Evolutionary conservation across 2,888 invertebrate genomes (phyloP), one percentile per base, ranked within the genome.

Genomic region (Kryphioiulus occultus): DNA sequence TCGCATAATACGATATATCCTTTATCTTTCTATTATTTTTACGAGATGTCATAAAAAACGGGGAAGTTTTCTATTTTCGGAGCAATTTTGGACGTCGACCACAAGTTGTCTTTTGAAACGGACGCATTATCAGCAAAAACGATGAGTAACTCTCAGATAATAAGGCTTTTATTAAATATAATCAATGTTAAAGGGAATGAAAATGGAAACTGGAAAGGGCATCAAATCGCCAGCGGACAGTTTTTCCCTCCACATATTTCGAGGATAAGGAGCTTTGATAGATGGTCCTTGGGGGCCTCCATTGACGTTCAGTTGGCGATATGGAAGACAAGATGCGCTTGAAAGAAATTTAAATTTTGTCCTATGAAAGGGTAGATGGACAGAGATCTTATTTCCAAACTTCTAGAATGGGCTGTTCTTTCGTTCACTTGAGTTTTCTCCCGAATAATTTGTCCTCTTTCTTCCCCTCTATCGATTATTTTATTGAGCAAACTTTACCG

Each of bases 151-250:
- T 68, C 68, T 26, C 26, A 26, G 68, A 68, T 68, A 68, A 68
- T 68, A 68, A 68, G 68, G 68, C 68, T 26, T n/a, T 68, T 68
- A 68, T 68, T 68, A 68, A 68, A 68, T 68, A 68, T 26, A 68
- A 68, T 68, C 68, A 68, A 68, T 68, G 68, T 68, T 68, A 26
- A 26, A 9, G 68, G 68, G 68, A 68, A 68, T 68, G 7, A 68
- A 68, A 68, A 68, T 68, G n/a, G 68, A n/a, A 68, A 68, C 68
- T 68, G 26, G 68, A 68, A 68, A 68, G 26, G 68, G 26, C 68
- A 68, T 68, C 68, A 68, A 26, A 22, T 68, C 22, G 68, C 68
- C 26, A 26, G 12, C 22, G 26, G 68, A 10, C 68, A 68, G n/a
- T 59, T 59, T 59, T 59, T 59, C 10, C 22, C 22, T 59, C 17